Evolutionary conservation across 2,888 invertebrate genomes (phyloP).

Genomic region (Agrotis segetum): DNA sequence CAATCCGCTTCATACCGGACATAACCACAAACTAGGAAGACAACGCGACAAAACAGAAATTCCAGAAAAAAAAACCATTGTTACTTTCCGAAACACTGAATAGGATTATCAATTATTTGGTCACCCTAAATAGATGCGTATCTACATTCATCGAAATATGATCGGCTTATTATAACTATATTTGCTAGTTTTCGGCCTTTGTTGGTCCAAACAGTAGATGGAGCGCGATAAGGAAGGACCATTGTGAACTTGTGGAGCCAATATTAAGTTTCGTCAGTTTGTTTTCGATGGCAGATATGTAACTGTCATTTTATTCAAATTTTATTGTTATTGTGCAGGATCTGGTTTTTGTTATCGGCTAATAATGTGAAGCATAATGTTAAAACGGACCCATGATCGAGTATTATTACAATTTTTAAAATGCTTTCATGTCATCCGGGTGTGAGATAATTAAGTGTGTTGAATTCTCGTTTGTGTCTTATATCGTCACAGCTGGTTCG

Average conservation of each 20-base stretch:
- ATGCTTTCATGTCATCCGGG: conserved; percentile 7
- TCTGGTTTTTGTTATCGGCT: conserved; percentile 54
- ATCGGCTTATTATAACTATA: conserved; percentile 89
- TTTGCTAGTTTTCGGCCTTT: conserved; percentile 83
- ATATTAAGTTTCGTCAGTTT: conserved; percentile 81
- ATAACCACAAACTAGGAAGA: conserved; percentile 64
- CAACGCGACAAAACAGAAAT: conserved; percentile 70
- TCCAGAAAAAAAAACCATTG: conserved; percentile 68
- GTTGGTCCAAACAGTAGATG: conserved; percentile 73
- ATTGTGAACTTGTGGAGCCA: conserved; percentile 64
- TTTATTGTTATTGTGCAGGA: conserved; percentile 59
- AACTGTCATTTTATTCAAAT: conserved; percentile 74
- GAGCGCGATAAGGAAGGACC: conserved; percentile 56
- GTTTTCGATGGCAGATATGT: conserved; percentile 77
- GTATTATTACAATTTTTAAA: conserved; percentile 31
- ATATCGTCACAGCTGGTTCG: neutral
- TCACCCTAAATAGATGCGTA: conserved; percentile 81
- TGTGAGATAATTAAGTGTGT: conserved; percentile 10
- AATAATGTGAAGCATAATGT: conserved; percentile 36
- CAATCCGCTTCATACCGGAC: conserved; percentile 59
- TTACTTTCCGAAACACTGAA: conserved; percentile 79
- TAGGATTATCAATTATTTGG: conserved; percentile 84
- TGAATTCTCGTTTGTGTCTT: conserved; percentile 5
- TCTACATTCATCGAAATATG: conserved; percentile 82
- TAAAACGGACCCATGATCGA: conserved; percentile 16